A percentile compares a stretch with the other conserved stretches of the same genome.
These are phyloP conservation scores for Sinocyclocheilus anophthalmus DNA, from an alignment of 2,113 vertebrate genomes.

Conservation along the genomic window DNA sequence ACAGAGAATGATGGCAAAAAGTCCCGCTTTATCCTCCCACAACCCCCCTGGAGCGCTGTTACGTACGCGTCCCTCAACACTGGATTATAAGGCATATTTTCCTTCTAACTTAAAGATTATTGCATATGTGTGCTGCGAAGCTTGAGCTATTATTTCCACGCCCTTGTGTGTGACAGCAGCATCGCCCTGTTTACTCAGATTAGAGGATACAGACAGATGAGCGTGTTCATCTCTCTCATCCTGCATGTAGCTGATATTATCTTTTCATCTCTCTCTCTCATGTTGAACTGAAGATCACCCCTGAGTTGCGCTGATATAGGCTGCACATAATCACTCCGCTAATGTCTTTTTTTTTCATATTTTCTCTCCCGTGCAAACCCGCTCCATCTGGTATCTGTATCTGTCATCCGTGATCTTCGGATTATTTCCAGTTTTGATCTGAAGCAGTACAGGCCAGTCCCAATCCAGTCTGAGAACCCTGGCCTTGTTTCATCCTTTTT, in stretches of 20 bases:
- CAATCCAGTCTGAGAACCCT: background rate
- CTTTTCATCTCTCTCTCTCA: constrained; percentile 44
- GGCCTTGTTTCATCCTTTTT: background rate
- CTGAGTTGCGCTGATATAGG: constrained; percentile 20
- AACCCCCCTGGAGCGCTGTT: background rate
- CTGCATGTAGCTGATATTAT: constrained; percentile 49
- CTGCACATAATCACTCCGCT: constrained; percentile 33
- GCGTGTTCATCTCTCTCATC: constrained; percentile 42
- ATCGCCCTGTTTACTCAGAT: constrained; percentile 47
- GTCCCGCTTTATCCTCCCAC: constrained; percentile 13
- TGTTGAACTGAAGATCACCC: constrained; percentile 53
- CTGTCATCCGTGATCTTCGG: constrained; percentile 17
- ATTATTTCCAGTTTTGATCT: constrained; percentile 39
- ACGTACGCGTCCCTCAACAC: background rate
- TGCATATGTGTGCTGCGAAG: background rate
- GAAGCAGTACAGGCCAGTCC: background rate
- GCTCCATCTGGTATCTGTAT: constrained; percentile 53
- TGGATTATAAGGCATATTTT: constrained; percentile 18
- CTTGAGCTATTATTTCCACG: constrained; percentile 36
- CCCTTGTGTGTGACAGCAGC: constrained; percentile 37
- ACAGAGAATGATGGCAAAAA: constrained; percentile 14
- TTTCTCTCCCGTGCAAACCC: constrained; percentile 29
- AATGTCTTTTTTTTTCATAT: constrained; percentile 48
- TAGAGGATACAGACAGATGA: constrained; percentile 44
- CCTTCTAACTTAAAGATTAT: constrained; percentile 34